Conservation (phyloP, 2,113 vertebrate genomes). For the Festucalex cinctus region DNA sequence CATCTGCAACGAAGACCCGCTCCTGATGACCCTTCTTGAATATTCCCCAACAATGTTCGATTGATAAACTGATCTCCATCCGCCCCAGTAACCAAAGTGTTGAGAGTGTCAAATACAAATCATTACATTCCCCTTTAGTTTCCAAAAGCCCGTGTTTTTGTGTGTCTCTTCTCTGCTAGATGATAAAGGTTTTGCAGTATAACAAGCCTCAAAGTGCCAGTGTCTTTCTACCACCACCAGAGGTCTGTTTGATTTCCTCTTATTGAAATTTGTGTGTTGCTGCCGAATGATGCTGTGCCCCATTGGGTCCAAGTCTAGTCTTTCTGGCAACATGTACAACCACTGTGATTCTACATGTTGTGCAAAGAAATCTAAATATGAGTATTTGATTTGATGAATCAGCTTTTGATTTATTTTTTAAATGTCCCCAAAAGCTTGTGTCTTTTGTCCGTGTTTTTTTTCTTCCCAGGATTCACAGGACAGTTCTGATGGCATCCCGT, state of each 20-base stretch:
- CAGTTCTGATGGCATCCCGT: slow-evolving; percentile 88
- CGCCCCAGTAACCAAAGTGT: not conserved
- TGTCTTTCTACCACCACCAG: slow-evolving; percentile 76
- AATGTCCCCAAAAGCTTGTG: not conserved
- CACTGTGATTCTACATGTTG: slow-evolving; percentile 16
- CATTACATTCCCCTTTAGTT: slow-evolving; percentile 37
- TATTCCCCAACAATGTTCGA: slow-evolving; percentile 13
- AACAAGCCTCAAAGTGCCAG: slow-evolving; percentile 75
- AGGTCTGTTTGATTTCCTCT: slow-evolving; percentile 73
- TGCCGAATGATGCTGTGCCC: slow-evolving; percentile 34
- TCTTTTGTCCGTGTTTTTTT: slow-evolving; percentile 14
- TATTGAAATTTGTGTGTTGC: slow-evolving; percentile 56
- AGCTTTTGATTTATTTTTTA: not conserved
- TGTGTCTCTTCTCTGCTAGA: slow-evolving; percentile 68
- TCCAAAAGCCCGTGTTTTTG: slow-evolving; percentile 62
- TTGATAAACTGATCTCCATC: slow-evolving; percentile 11
- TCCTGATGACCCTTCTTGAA: not conserved
- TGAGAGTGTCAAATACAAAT: slow-evolving; percentile 21
- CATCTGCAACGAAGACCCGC: not conserved
- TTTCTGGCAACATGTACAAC: slow-evolving; percentile 14
- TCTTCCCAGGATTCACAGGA: slow-evolving; percentile 86
- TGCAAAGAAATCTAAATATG: not conserved
- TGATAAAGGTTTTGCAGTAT: slow-evolving; percentile 81
- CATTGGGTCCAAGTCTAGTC: slow-evolving; percentile 22
- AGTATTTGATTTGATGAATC: slow-evolving; percentile 4